Percentiles rank a stretch among this genome's conserved stretches.
These are phyloP conservation scores for Eumaeus atala DNA, from an alignment of 1,140 invertebrate genomes.

Conservation along the genomic window DNA sequence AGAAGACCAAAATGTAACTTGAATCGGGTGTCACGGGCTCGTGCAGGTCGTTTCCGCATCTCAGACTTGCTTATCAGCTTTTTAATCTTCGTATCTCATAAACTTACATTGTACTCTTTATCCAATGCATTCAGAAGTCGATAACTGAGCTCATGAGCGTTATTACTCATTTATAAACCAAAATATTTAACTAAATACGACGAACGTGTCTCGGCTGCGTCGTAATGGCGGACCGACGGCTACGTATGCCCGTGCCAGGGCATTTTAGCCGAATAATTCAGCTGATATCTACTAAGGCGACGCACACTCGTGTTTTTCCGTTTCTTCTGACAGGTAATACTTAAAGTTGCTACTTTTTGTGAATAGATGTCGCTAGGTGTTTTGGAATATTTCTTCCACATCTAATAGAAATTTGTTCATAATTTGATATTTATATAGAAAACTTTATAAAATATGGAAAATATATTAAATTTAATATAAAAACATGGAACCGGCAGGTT, in stretches of 20 bases:
- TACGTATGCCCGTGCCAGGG: constrained; percentile 75
- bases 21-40: constrained; percentile 69
- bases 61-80: constrained; percentile 50
- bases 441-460: neutral
- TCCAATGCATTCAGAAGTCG: constrained; percentile 75
- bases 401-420: neutral
- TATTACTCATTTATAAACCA: constrained; percentile 75
- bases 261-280: constrained; percentile 76
- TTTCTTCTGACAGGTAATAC: constrained; percentile 68
- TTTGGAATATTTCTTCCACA: neutral
- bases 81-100: constrained; percentile 59
- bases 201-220: constrained; percentile 74
- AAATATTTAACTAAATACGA: constrained; percentile 76
- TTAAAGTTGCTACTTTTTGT: constrained; percentile 28
- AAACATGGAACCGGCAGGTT: neutral
- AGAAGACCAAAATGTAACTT: constrained; percentile 57
- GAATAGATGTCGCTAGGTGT: constrained; percentile 36
- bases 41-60: constrained; percentile 66
- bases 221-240: constrained; percentile 75
- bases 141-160: constrained; percentile 74
- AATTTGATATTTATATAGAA: neutral
- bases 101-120: constrained; percentile 76
- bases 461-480: neutral
- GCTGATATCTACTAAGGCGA: constrained; percentile 74
- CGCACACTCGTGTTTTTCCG: constrained; percentile 73